phyloP scores from a whole-genome alignment of 1,140 invertebrate species.

The Eriosoma lanigerum region DNA sequence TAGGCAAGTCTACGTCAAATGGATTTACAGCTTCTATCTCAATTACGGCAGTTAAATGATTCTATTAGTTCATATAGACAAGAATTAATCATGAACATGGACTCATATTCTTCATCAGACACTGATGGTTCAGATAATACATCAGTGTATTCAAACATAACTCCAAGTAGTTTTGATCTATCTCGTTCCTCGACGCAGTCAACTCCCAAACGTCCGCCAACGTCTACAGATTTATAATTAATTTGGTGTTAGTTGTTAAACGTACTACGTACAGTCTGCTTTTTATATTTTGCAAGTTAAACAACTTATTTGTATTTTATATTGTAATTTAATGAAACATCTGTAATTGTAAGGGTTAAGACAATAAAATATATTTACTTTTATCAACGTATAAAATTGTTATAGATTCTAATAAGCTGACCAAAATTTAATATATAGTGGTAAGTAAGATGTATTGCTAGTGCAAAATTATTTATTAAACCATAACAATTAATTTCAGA shows the following conservation, averaged over 20 bases:
- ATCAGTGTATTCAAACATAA: constrained; percentile 39
- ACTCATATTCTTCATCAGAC: constrained; percentile 35
- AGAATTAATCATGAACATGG: constrained; percentile 40
- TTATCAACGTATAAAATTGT: not conserved
- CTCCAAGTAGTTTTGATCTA: constrained; percentile 41
- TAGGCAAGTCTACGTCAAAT: constrained; percentile 80
- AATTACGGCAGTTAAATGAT: constrained; percentile 84
- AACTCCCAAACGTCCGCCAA: constrained; percentile 31
- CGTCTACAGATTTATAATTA: constrained; percentile 37
- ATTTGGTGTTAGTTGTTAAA: not conserved
- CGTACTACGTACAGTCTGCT: not conserved
- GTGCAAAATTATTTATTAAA: too few relatives aligned
- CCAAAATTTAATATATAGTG: too few relatives aligned
- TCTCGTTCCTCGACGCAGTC: constrained; percentile 48
- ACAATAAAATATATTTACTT: constrained; percentile 30
- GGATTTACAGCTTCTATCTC: constrained; percentile 80
- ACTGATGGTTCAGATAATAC: constrained; percentile 42
- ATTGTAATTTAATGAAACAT: not conserved
- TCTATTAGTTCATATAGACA: constrained; percentile 63
- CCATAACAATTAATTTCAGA: too few relatives aligned
- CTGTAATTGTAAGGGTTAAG: not conserved
- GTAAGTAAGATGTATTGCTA: too few relatives aligned
- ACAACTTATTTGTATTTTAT: constrained; percentile 22
- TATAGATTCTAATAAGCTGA: too few relatives aligned
- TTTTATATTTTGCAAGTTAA: constrained; percentile 29